phyloP scores from a whole-genome alignment of 2,797 vertebrate species.

The Urocyon cinereoargenteus region DNA sequence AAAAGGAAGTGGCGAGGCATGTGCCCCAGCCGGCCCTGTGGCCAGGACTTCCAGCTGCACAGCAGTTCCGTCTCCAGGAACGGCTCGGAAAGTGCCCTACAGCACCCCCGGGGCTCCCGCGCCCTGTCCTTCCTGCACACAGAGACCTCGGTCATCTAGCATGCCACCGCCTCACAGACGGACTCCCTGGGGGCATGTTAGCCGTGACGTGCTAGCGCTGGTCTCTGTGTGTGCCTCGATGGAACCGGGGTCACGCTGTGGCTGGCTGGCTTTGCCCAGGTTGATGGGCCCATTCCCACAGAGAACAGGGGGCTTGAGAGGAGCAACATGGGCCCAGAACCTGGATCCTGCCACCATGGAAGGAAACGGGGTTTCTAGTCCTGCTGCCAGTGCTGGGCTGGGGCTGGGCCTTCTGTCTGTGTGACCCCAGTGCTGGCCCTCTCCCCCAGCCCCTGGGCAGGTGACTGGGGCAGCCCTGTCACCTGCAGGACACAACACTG shows the following conservation, averaged over 20 bases:
- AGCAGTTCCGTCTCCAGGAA: slow-evolving; percentile 89
- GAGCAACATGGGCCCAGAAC: neutral
- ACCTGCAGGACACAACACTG: neutral
- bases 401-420: neutral
- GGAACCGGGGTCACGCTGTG: slow-evolving; percentile 19
- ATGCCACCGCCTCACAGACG: neutral
- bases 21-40: slow-evolving; percentile 88
- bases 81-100: slow-evolving; percentile 88
- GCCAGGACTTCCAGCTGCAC: slow-evolving; percentile 89
- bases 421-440: neutral
- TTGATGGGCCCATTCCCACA: neutral
- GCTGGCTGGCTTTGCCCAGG: neutral
- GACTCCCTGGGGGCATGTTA: neutral
- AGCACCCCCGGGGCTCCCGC: slow-evolving; percentile 88
- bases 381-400: fast-evolving
- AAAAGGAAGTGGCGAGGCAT: slow-evolving; percentile 93
- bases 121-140: slow-evolving; percentile 96
- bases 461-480: no score
- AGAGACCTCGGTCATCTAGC: slow-evolving; percentile 93
- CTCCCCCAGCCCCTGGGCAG: neutral
- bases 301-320: neutral
- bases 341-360: neutral
- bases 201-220: neutral
- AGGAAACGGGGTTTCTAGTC: neutral
- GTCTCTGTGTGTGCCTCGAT: fast-evolving